phyloP scores from a whole-genome alignment of 23 tunicate genomes.

The Halocynthia aurantium region DNA sequence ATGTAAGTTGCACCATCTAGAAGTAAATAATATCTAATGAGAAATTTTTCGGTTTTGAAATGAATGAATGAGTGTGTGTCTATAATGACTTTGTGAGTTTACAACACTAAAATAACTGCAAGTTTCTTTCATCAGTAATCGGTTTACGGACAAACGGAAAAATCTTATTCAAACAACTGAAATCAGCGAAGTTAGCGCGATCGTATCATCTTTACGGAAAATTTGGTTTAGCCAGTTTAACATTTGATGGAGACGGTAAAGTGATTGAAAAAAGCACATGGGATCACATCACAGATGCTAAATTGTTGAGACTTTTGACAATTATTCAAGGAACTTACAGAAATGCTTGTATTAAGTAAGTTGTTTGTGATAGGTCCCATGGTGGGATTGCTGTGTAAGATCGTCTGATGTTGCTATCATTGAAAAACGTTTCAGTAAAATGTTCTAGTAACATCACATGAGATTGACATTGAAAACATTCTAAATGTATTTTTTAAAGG shows the following conservation, averaged over 20 bases:
- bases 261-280: slow-evolving; percentile 39
- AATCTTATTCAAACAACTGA: slow-evolving; percentile 7
- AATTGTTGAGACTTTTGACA: slow-evolving; percentile 16
- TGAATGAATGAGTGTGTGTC: too few species aligned
- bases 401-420: too few species aligned
- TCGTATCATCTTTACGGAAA: slow-evolving; percentile 32
- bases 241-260: slow-evolving; percentile 9
- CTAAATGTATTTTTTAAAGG: too few species aligned
- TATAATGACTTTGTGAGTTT: neutral
- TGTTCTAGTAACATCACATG: too few species aligned
- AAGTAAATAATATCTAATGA: neutral
- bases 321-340: slow-evolving; percentile 44
- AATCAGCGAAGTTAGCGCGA: slow-evolving; percentile 16
- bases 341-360: slow-evolving; percentile 47
- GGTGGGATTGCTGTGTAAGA: neutral
- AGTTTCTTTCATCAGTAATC: slow-evolving; percentile 25
- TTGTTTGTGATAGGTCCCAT: neutral
- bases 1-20: slow-evolving; percentile 16
- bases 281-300: slow-evolving; percentile 49
- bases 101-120: neutral
- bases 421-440: too few species aligned
- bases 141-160: slow-evolving; percentile 36
- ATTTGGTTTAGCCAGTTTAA: slow-evolving; percentile 38
- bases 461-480: too few species aligned
- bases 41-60: neutral